Evolutionary conservation across 2,888 invertebrate genomes (phyloP).

Genomic region (Idaea dimidiata): DNA sequence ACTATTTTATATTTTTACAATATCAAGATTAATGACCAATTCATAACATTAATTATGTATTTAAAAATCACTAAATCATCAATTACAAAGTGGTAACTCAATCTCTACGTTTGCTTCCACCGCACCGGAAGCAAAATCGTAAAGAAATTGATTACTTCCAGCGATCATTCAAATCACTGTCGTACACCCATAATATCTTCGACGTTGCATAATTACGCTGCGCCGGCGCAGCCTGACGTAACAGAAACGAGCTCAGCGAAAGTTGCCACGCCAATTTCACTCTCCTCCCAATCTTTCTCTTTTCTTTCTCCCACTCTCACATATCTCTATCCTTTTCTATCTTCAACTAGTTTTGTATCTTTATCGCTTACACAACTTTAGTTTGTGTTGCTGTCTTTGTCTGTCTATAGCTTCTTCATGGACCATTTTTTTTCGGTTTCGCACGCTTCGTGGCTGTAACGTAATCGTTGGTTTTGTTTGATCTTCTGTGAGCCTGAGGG

Average conservation of each 20-base stretch:
- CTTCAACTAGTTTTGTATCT: constrained; percentile 44
- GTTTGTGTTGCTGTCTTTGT: constrained; percentile 42
- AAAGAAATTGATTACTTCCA: constrained; percentile 65
- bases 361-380: constrained; percentile 40
- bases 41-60: constrained; percentile 19
- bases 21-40: constrained; percentile 9
- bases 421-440: constrained; percentile 67
- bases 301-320: constrained; percentile 47
- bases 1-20: not conserved
- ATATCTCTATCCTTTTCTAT: constrained; percentile 40
- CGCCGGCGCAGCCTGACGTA: constrained; percentile 65
- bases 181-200: constrained; percentile 71
- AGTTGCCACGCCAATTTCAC: constrained; percentile 76
- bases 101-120: constrained; percentile 33
- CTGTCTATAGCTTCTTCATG: constrained; percentile 61
- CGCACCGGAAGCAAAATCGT: constrained; percentile 58
- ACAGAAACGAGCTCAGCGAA: constrained; percentile 76
- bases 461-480: constrained; percentile 68
- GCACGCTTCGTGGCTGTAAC: constrained; percentile 61
- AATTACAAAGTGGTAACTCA: not conserved
- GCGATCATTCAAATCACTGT: constrained; percentile 72
- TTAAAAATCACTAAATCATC: not conserved
- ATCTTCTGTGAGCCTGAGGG: constrained; percentile 34
- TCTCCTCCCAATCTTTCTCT: constrained; percentile 68
- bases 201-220: constrained; percentile 55